phyloP scores from a whole-genome alignment of 2,113 vertebrate genomes.

The Noturus placidus region DNA sequence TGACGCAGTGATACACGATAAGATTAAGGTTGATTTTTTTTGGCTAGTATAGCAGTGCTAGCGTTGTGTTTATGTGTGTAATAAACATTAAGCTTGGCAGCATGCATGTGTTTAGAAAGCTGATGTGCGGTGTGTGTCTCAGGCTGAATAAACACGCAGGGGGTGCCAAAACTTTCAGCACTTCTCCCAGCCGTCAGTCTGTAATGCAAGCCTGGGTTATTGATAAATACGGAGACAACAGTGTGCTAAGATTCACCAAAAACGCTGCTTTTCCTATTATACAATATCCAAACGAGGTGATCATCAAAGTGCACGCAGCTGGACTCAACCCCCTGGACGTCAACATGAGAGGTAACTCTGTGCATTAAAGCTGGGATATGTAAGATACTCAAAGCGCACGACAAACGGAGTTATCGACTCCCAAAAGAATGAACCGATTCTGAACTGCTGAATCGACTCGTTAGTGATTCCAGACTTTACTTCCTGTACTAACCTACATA shows the following conservation, averaged over 20 bases:
- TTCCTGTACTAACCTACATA: no score
- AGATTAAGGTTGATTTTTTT: not conserved
- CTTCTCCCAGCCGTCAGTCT: conserved; percentile 57
- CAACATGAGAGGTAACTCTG: conserved; percentile 92
- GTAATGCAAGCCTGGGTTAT: conserved; percentile 94
- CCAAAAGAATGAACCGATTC: no score
- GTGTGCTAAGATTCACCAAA: conserved; percentile 81
- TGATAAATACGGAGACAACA: conserved; percentile 86
- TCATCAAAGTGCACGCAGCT: conserved; percentile 88
- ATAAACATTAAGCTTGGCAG: no score
- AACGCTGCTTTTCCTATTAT: conserved; percentile 83
- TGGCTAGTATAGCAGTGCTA: not conserved
- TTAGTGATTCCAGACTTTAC: no score
- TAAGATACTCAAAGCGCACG: no score
- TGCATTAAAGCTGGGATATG: not conserved
- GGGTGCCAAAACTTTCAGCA: conserved; percentile 63
- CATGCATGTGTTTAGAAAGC: conserved; percentile 53
- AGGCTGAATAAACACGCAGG: not conserved
- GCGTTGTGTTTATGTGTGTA: not conserved
- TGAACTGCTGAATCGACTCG: no score
- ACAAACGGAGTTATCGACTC: no score
- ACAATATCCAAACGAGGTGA: conserved; percentile 89
- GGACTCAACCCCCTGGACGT: conserved; percentile 91
- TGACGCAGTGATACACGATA: not conserved
- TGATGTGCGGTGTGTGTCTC: conserved; percentile 45